Evolutionary conservation across 53 echinoderm and acorn worm genomes (phyloP).

Genomic region (Actinopyga echinites): DNA sequence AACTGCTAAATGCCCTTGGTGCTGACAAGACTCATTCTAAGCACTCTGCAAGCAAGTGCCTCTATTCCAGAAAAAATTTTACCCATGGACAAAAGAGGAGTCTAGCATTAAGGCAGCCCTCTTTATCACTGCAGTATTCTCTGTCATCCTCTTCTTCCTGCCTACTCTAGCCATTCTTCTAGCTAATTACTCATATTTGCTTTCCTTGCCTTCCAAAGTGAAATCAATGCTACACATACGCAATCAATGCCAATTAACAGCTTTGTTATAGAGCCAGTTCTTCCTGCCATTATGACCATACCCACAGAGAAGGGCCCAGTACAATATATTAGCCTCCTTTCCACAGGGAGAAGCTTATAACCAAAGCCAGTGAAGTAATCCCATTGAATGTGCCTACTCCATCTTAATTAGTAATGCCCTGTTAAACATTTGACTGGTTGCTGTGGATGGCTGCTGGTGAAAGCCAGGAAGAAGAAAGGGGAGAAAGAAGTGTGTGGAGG

Average conservation of each 20-base stretch:
- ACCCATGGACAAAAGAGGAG: too few relatives aligned
- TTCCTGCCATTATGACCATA: not conserved
- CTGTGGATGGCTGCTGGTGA: not conserved
- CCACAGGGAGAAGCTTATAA: conserved; percentile 15
- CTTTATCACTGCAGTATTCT: too few relatives aligned
- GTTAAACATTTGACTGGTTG: conserved; percentile 20
- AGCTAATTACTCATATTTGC: conserved; percentile 25
- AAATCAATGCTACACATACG: conserved; percentile 16
- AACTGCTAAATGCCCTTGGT: too few relatives aligned
- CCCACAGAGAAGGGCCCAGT: not conserved
- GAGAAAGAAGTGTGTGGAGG: not conserved
- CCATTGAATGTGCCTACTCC: conserved; percentile 13
- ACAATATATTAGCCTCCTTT: conserved; percentile 10
- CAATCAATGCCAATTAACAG: conserved; percentile 36
- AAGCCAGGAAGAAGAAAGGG: not conserved
- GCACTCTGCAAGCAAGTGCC: too few relatives aligned
- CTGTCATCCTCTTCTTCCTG: too few relatives aligned
- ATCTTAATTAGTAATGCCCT: conserved; percentile 39
- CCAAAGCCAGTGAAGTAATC: conserved; percentile 2
- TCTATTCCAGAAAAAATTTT: too few relatives aligned
- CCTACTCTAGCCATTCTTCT: conserved; percentile 1
- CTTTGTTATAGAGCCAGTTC: not conserved
- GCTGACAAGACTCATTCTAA: too few relatives aligned
- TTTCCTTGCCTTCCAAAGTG: not conserved
- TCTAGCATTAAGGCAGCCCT: too few relatives aligned